Conservation (phyloP, 2,113 vertebrate species). For the Pao palembangensis region DNA sequence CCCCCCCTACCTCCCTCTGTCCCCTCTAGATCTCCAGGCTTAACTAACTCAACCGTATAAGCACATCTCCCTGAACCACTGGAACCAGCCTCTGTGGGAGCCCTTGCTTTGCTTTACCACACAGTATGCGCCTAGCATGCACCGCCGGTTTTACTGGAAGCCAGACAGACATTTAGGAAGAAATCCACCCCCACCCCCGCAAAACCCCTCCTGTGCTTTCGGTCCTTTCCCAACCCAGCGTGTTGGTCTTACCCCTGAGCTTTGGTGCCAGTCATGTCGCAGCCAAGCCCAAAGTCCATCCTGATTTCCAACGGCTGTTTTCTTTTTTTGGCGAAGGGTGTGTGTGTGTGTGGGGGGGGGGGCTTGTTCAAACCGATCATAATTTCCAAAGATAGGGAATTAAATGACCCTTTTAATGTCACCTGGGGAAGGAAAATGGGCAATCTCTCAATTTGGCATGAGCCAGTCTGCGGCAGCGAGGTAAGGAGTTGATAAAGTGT, state of each 20-base stretch:
- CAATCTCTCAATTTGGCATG: conserved; percentile 69
- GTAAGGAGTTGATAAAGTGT: conserved; percentile 64
- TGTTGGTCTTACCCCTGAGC: conserved; percentile 37
- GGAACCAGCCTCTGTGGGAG: conserved; percentile 48
- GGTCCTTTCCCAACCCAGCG: conserved; percentile 34
- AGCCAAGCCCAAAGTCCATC: conserved; percentile 36
- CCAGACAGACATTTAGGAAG: conserved; percentile 50
- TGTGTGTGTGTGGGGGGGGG: not conserved
- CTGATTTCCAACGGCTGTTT: conserved; percentile 18
- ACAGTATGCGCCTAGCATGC: conserved; percentile 35
- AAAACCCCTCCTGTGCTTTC: conserved; percentile 22
- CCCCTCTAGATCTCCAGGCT: conserved; percentile 66
- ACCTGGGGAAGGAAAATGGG: conserved; percentile 54
- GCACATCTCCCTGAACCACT: conserved; percentile 54
- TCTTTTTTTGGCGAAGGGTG: conserved; percentile 4
- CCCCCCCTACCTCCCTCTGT: conserved; percentile 39
- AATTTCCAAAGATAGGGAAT: conserved; percentile 49
- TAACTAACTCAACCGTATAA: conserved; percentile 70
- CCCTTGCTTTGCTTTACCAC: conserved; percentile 48
- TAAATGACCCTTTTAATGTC: conserved; percentile 76
- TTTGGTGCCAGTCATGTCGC: conserved; percentile 50
- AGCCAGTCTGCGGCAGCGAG: conserved; percentile 47
- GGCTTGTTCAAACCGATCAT: conserved; percentile 44
- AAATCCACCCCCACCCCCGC: conserved; percentile 28
- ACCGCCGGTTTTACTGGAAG: conserved; percentile 51